Conservation (phyloP, 2,113 vertebrate genomes). For the Symphodus melops region DNA sequence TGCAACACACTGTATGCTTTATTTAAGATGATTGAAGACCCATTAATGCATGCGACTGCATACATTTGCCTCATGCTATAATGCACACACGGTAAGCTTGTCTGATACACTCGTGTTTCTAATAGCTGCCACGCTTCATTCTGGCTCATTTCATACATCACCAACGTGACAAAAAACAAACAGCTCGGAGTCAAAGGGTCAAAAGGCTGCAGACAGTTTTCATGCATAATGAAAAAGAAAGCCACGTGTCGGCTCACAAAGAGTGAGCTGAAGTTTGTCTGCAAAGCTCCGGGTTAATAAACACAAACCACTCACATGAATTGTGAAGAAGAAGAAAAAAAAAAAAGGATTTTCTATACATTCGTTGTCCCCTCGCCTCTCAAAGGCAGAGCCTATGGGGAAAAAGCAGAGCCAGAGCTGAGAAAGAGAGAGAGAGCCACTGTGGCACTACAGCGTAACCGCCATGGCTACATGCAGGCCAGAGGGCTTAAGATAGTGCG, state of each 20-base stretch:
- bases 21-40: background rate
- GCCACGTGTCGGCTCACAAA: background rate
- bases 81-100: background rate
- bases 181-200: background rate
- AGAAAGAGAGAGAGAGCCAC: constrained; percentile 20
- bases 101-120: background rate
- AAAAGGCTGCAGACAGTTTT: background rate
- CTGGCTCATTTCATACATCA: background rate
- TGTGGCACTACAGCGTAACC: constrained; percentile 54
- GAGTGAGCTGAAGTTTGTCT: background rate
- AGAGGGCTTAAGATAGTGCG: constrained; percentile 35
- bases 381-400: constrained; percentile 28
- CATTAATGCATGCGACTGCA: background rate
- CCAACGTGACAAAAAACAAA: background rate
- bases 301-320: background rate
- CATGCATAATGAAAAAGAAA: background rate
- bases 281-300: background rate
- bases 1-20: too few relatives aligned
- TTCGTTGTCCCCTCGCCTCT: constrained; percentile 38
- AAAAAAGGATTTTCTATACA: background rate
- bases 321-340: too few relatives aligned
- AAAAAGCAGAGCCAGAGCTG: constrained; percentile 41
- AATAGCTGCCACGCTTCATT: too few relatives aligned
- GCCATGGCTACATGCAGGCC: constrained; percentile 38
- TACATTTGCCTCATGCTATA: background rate